These are phyloP conservation scores for Phalanger gymnotis DNA, from an alignment of 2,797 vertebrate genomes.

Conservation along the genomic window DNA sequence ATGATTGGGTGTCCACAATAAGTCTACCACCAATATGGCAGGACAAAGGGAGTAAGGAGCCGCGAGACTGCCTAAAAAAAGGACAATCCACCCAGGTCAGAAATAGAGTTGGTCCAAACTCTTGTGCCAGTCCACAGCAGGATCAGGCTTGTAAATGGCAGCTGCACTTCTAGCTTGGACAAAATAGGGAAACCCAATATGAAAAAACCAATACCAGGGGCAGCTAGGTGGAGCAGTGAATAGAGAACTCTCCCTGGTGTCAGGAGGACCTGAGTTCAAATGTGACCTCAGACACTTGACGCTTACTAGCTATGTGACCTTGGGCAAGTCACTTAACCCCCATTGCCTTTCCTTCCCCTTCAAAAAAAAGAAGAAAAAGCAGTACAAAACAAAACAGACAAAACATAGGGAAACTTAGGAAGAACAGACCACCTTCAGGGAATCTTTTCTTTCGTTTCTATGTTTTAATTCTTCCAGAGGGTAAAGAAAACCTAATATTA, in stretches of 20 bases:
- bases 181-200: not conserved
- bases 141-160: not conserved
- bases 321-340: too few species aligned
- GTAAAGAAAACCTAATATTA: not conserved
- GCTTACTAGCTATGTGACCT: too few species aligned
- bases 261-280: too few species aligned
- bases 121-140: not conserved
- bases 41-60: not conserved
- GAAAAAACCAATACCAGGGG: not conserved
- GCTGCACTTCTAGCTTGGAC: not conserved
- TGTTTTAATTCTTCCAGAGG: not conserved
- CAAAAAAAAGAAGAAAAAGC: too few species aligned
- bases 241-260: too few species aligned
- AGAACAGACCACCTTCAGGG: not conserved
- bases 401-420: not conserved
- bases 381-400: not conserved
- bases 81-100: not conserved
- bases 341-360: too few species aligned
- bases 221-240: too few species aligned
- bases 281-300: too few species aligned
- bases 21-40: not conserved
- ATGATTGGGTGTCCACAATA: not conserved
- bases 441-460: not conserved
- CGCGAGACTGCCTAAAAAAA: not conserved
- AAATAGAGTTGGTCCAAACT: not conserved